Evolutionary conservation across 2,797 vertebrate species (phyloP).

Genomic region (Gymnothorax javanicus): DNA sequence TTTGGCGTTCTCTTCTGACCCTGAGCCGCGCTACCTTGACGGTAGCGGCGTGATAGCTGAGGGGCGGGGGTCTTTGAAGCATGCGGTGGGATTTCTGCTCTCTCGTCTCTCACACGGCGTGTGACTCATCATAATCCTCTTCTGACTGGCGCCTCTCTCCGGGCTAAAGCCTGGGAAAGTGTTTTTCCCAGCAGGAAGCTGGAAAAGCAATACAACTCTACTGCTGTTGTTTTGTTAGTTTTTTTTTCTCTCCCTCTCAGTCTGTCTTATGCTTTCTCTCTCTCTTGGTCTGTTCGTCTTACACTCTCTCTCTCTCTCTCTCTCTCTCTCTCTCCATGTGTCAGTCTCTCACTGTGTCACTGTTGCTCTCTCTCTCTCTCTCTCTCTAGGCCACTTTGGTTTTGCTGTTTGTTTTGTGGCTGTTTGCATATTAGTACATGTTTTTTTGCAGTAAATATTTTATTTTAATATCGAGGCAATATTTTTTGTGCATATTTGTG

Average conservation of each 20-base stretch:
- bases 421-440: too few relatives aligned
- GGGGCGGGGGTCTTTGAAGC: neutral
- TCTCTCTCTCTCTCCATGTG: too few relatives aligned
- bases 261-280: too few relatives aligned
- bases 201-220: conserved; percentile 14
- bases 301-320: too few relatives aligned
- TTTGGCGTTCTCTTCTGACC: neutral
- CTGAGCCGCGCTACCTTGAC: neutral
- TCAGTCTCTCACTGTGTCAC: too few relatives aligned
- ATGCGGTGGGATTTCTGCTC: neutral
- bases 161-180: conserved; percentile 19
- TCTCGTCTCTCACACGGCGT: neutral
- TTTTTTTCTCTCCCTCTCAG: neutral
- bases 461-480: too few relatives aligned
- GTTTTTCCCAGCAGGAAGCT: conserved; percentile 22
- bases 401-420: too few relatives aligned
- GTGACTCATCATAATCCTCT: conserved; percentile 32
- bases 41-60: neutral
- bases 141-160: neutral
- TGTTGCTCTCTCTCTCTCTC: neutral
- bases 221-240: neutral
- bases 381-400: neutral
- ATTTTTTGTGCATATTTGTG: too few relatives aligned
- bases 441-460: too few relatives aligned
- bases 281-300: too few relatives aligned